These are phyloP conservation scores for Typhlichthys subterraneus DNA, from an alignment of 2,797 vertebrate species.

Conservation along the genomic window DNA sequence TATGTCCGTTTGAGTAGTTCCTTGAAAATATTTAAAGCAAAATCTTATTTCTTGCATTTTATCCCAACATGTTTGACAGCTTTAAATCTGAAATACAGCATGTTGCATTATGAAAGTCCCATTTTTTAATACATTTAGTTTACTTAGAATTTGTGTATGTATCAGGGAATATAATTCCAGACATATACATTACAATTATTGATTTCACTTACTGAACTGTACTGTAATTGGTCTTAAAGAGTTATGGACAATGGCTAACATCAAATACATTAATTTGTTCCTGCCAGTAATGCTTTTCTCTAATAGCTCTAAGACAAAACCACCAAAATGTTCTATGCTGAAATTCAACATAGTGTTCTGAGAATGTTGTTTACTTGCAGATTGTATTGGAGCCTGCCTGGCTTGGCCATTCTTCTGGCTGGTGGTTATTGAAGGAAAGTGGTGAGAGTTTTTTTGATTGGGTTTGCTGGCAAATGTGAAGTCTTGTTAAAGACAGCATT, in stretches of 20 bases:
- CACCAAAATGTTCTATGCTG: not conserved
- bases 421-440: slow-evolving; percentile 6
- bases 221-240: not conserved
- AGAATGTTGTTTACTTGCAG: not conserved
- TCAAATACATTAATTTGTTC: slow-evolving; percentile 2
- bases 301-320: slow-evolving; percentile 4
- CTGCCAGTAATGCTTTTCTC: slow-evolving; percentile 2
- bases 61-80: not conserved
- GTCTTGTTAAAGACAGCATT: slow-evolving; percentile 6
- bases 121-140: no score
- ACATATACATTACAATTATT: no score
- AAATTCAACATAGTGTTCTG: not conserved
- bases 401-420: not conserved
- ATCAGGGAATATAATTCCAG: no score
- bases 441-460: not conserved
- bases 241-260: no score
- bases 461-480: not conserved
- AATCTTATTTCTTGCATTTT: slow-evolving; percentile 5
- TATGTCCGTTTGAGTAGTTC: not conserved
- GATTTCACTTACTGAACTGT: no score
- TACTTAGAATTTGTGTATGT: no score
- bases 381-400: not conserved
- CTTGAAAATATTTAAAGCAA: slow-evolving; percentile 20
- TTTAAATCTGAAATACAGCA: no score
- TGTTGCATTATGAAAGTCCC: no score